These are phyloP conservation scores for Clarias batrachus DNA, from an alignment of 2,113 vertebrate genomes.

Conservation along the genomic window DNA sequence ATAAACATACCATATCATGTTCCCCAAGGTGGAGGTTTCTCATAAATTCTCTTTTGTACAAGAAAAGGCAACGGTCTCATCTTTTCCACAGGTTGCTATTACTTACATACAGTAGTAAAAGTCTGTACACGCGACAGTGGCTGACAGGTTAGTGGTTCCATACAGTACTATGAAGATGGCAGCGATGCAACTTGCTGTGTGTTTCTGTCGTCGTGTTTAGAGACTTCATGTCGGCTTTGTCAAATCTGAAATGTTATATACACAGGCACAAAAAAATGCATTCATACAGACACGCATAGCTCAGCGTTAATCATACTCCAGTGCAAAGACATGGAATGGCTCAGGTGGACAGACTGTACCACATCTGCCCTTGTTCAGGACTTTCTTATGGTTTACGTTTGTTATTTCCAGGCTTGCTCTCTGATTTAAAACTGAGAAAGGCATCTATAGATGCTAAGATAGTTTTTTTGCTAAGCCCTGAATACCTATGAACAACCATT, in stretches of 20 bases:
- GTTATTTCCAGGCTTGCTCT: neutral
- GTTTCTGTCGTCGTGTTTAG: slow-evolving; percentile 61
- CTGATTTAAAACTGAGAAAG: slow-evolving; percentile 19
- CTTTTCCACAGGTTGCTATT: slow-evolving; percentile 85
- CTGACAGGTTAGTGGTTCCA: slow-evolving; percentile 71
- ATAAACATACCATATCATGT: slow-evolving; percentile 94
- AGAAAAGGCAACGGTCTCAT: slow-evolving; percentile 96
- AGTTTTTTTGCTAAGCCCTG: neutral
- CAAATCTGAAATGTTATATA: slow-evolving; percentile 55
- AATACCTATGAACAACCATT: neutral
- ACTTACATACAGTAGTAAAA: slow-evolving; percentile 84
- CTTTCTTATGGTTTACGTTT: neutral
- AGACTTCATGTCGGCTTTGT: slow-evolving; percentile 72
- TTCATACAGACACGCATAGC: slow-evolving; percentile 27
- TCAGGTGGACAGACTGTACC: slow-evolving; percentile 45
- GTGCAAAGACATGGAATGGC: slow-evolving; percentile 40
- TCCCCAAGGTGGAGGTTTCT: slow-evolving; percentile 89
- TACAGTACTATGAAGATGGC: slow-evolving; percentile 94
- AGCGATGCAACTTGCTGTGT: slow-evolving; percentile 89
- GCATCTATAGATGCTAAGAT: neutral
- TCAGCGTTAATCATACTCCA: slow-evolving; percentile 30
- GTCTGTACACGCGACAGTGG: slow-evolving; percentile 88
- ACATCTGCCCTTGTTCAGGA: slow-evolving; percentile 19
- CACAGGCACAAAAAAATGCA: slow-evolving; percentile 45
- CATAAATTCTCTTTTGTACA: slow-evolving; percentile 99